Conservation (phyloP, 2,797 vertebrate genomes). For the Argyrosomus regius region DNA sequence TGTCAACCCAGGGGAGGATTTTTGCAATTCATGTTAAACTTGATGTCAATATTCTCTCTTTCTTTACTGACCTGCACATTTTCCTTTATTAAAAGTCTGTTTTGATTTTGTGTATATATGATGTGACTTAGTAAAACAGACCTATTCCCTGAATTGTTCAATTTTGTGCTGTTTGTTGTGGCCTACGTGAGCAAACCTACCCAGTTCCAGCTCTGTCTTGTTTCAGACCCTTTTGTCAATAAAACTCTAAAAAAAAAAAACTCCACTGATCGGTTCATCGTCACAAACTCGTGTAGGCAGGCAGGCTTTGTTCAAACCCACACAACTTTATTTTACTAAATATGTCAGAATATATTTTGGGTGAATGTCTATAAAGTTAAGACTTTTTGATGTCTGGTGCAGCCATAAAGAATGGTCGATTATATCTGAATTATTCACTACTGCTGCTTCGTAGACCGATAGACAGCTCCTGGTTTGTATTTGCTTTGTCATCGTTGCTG, state of each 20-base stretch:
- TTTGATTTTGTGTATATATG: neutral
- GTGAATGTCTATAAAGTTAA: neutral
- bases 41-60: neutral
- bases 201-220: neutral
- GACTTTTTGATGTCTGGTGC: neutral
- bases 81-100: neutral
- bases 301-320: neutral
- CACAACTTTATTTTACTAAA: neutral
- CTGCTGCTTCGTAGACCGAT: neutral
- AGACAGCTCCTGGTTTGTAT: neutral
- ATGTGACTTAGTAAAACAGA: neutral
- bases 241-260: neutral
- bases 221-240: neutral
- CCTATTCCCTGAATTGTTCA: neutral
- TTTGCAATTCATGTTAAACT: neutral
- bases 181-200: neutral
- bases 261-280: neutral
- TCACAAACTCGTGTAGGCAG: neutral
- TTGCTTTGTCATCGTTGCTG: constrained; percentile 1
- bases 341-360: neutral
- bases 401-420: neutral
- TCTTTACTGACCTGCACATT: neutral
- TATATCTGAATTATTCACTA: neutral
- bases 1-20: neutral
- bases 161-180: neutral